Evolutionary conservation across 2,797 vertebrate genomes (phyloP).

Genomic region (Sebastes hubbsi): DNA sequence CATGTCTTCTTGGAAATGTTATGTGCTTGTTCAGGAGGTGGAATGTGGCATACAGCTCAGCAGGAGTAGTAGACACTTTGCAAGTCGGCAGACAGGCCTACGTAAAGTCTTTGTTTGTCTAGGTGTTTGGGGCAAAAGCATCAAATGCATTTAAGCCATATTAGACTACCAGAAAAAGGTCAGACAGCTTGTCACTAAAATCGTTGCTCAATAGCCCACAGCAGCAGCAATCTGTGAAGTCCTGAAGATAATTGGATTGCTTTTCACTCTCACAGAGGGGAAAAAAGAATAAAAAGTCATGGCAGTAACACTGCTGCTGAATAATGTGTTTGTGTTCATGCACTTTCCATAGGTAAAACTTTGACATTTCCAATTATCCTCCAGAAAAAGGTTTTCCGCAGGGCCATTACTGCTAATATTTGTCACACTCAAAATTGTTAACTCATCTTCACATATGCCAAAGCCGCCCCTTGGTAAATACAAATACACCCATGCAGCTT

Average conservation of each 20-base stretch:
- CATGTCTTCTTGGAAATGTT: constrained; percentile 3
- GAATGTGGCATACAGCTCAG: not conserved
- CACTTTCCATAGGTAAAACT: not conserved
- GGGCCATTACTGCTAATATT: not conserved
- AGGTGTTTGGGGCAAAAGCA: not conserved
- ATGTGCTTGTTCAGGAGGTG: not conserved
- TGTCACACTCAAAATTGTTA: not conserved
- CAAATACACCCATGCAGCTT: constrained; percentile 40
- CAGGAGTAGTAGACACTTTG: constrained; percentile 1
- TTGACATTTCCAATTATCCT: not conserved
- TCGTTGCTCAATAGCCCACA: not conserved
- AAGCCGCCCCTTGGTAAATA: constrained; percentile 27
- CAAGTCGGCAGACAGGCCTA: not conserved
- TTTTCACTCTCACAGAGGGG: not conserved
- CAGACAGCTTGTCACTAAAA: constrained; percentile 23
- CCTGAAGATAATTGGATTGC: constrained; percentile 9
- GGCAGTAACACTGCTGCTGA: not conserved
- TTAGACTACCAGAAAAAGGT: constrained; percentile 12
- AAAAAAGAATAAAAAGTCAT: not conserved
- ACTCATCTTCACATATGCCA: constrained; percentile 22
- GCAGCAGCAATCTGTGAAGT: constrained; percentile 3
- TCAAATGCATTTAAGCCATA: constrained; percentile 4
- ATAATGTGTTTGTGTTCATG: not conserved
- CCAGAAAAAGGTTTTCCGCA: not conserved
- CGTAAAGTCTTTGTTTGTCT: constrained; percentile 24